These are phyloP conservation scores for Watersipora subatra DNA, from an alignment of 1,140 invertebrate genomes.

Conservation along the genomic window DNA sequence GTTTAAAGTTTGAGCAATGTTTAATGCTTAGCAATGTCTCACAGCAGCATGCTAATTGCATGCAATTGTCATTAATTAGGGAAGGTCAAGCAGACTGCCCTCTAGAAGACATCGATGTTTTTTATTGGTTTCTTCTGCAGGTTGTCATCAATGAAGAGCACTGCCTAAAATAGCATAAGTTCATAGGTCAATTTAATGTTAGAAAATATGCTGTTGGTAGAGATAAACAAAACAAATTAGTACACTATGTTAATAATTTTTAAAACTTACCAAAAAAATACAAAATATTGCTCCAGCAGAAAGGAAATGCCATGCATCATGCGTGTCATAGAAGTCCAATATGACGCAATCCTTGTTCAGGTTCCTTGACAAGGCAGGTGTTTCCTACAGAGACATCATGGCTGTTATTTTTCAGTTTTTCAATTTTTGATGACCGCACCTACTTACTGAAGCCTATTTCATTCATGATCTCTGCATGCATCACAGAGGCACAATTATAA, in stretches of 20 bases:
- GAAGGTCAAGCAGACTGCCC: too few species aligned
- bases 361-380: conserved; percentile 60
- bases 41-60: too few species aligned
- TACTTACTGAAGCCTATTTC: conserved; percentile 2
- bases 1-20: neutral
- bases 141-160: conserved; percentile 68
- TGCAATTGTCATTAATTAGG: too few species aligned
- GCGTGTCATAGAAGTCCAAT: conserved; percentile 67
- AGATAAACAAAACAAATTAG: neutral
- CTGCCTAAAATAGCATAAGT: conserved; percentile 34
- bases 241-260: neutral
- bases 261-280: conserved; percentile 49
- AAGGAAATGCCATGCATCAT: conserved; percentile 79
- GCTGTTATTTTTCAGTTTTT: neutral
- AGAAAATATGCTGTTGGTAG: neutral
- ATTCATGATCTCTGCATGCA: neutral
- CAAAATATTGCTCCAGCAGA: conserved; percentile 74
- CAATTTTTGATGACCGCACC: neutral
- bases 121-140: conserved; percentile 50
- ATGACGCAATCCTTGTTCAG: conserved; percentile 61
- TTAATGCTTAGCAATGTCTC: neutral
- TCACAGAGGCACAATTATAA: neutral
- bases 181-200: too few species aligned
- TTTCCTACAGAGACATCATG: conserved; percentile 44
- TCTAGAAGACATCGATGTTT: conserved; percentile 63